phyloP scores from a whole-genome alignment of 2,888 invertebrate genomes.

The Drosophila mulleri region DNA sequence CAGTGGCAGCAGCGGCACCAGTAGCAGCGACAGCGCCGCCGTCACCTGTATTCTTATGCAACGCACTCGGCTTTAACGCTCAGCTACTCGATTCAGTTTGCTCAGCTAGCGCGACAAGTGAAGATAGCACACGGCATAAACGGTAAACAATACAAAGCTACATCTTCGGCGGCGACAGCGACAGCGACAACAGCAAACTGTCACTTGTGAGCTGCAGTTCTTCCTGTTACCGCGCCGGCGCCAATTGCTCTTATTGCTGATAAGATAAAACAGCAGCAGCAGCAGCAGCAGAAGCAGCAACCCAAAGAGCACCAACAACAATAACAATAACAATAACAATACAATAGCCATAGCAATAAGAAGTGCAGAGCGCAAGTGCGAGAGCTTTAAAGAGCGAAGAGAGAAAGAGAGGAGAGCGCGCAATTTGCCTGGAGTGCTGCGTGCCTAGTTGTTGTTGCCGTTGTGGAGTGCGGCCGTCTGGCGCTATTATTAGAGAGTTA shows the following conservation, averaged over 20 bases:
- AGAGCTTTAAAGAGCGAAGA: constrained; percentile 17
- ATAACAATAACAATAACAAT: constrained; percentile 9
- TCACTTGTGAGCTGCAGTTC: constrained; percentile 37
- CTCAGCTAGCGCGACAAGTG: constrained; percentile 67
- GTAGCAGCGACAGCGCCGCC: constrained; percentile 22
- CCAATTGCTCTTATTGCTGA: constrained; percentile 47
- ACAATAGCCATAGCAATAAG: constrained; percentile 8
- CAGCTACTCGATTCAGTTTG: constrained; percentile 66
- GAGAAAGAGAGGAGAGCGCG: constrained; percentile 37
- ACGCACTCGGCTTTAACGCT: constrained; percentile 51
- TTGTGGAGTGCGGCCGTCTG: constrained; percentile 38
- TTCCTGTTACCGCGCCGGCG: constrained; percentile 50
- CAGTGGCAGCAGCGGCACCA: constrained; percentile 17
- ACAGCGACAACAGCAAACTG: constrained; percentile 13
- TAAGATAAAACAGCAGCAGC: constrained; percentile 55
- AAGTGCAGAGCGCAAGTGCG: constrained; percentile 38
- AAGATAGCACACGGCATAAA: constrained; percentile 63
- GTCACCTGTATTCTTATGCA: constrained; percentile 71
- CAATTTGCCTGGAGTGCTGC: constrained; percentile 36
- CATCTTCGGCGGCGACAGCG: constrained; percentile 7
- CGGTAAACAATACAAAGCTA: constrained; percentile 30
- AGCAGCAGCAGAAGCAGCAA: constrained; percentile 4
- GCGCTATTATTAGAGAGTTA: constrained; percentile 77
- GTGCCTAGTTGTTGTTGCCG: constrained; percentile 21
- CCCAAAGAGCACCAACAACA: constrained; percentile 2